Percentiles rank a stretch among this genome's conserved stretches.
phyloP scores from a whole-genome alignment of 2,888 invertebrate species.

The Luperina nickerlii region DNA sequence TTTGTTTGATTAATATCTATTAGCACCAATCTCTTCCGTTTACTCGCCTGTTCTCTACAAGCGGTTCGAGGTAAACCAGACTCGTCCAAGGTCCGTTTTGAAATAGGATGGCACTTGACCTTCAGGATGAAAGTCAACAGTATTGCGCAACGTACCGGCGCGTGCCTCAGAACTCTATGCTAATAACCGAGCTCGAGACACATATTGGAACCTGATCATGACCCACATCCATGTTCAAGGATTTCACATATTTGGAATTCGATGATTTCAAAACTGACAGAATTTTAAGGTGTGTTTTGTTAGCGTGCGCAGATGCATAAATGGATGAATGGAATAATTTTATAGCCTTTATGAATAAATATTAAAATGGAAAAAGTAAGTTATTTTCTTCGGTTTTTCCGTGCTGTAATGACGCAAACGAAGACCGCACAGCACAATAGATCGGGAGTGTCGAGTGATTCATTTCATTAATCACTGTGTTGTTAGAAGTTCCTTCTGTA shows the following conservation, averaged over 20 bases:
- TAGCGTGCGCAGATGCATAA: slow-evolving; percentile 77
- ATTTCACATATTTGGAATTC: slow-evolving; percentile 90
- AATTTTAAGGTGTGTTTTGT: slow-evolving; percentile 84
- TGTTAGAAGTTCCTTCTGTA: slow-evolving; percentile 54
- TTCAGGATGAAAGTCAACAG: slow-evolving; percentile 90
- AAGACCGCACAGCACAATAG: slow-evolving; percentile 66
- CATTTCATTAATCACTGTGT: slow-evolving; percentile 69
- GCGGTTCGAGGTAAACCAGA: slow-evolving; percentile 87
- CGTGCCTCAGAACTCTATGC: slow-evolving; percentile 85
- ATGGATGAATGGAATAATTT: slow-evolving; percentile 71
- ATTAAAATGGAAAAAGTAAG: slow-evolving; percentile 49
- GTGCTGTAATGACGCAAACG: slow-evolving; percentile 63
- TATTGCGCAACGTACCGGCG: slow-evolving; percentile 87
- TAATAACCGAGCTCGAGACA: slow-evolving; percentile 87
- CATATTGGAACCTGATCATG: slow-evolving; percentile 88
- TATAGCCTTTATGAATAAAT: slow-evolving; percentile 51
- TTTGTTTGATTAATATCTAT: slow-evolving; percentile 83
- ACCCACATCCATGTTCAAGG: slow-evolving; percentile 90
- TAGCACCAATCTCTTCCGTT: slow-evolving; percentile 86
- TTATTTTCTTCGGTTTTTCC: slow-evolving; percentile 73
- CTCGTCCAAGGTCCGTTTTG: slow-evolving; percentile 88
- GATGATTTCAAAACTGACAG: slow-evolving; percentile 87
- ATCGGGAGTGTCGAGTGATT: slow-evolving; percentile 68
- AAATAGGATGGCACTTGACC: slow-evolving; percentile 90
- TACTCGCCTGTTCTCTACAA: slow-evolving; percentile 80